These are phyloP conservation scores for Clarias pachynema DNA, from an alignment of 2,797 vertebrate genomes.

Conservation along the genomic window DNA sequence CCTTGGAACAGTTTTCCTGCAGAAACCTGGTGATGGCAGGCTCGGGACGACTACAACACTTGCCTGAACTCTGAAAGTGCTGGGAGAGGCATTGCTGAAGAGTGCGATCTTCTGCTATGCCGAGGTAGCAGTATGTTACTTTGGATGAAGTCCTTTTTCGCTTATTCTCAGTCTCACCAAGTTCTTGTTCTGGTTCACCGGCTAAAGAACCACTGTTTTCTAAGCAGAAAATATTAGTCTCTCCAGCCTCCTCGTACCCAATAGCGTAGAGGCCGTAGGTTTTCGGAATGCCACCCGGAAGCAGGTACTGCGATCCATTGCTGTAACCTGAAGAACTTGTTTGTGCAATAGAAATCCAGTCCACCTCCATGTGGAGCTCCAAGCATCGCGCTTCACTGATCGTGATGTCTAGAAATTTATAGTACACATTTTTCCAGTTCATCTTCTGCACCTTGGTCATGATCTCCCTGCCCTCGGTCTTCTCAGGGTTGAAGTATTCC, in stretches of 20 bases:
- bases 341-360: constrained; percentile 92
- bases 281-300: constrained; percentile 94
- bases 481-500: constrained; percentile 97
- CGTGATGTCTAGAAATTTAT: constrained; percentile 96
- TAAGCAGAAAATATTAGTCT: constrained; percentile 42
- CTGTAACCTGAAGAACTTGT: constrained; percentile 83
- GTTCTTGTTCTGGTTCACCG: constrained; percentile 57
- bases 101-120: constrained; percentile 93
- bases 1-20: constrained; percentile 87
- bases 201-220: constrained; percentile 55
- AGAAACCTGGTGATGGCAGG: constrained; percentile 89
- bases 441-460: constrained; percentile 98
- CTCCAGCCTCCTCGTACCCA: constrained; percentile 79
- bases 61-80: constrained; percentile 93
- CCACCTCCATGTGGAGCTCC: constrained; percentile 96
- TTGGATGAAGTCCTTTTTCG: constrained; percentile 67
- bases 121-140: constrained; percentile 94
- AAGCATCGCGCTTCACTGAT: constrained; percentile 95
- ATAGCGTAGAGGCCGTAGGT: constrained; percentile 92
- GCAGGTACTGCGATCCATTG: constrained; percentile 87
- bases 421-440: constrained; percentile 99
- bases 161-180: constrained; percentile 50
- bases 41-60: constrained; percentile 83
- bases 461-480: constrained; percentile 89
- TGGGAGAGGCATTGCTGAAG: constrained; percentile 94